Conservation (phyloP, 2,888 invertebrate species). For the Cerastoderma edule region DNA sequence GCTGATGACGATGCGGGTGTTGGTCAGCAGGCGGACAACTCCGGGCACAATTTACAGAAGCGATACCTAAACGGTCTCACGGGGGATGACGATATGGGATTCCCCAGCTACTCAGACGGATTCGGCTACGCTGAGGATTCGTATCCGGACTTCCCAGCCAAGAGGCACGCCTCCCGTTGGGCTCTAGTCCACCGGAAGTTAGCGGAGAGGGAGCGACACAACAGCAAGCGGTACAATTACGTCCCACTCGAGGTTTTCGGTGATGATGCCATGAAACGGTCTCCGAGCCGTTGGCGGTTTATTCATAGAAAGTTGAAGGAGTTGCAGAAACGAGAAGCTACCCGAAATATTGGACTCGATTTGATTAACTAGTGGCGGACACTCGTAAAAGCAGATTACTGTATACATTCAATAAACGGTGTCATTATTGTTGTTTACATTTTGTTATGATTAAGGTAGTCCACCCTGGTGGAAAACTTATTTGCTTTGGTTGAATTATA, state of each 20-base stretch:
- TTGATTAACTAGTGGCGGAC: no score
- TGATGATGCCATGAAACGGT: conserved; percentile 15
- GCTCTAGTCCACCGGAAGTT: conserved; percentile 16
- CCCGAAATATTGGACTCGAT: neutral
- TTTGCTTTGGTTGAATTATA: no score
- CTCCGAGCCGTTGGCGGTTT: conserved; percentile 17
- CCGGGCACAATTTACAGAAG: conserved; percentile 7
- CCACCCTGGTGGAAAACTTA: no score
- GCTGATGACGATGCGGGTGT: no score
- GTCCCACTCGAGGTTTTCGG: neutral
- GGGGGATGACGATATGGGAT: conserved; percentile 16
- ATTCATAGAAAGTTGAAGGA: conserved; percentile 14
- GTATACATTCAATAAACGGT: no score
- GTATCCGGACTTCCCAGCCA: conserved; percentile 1
- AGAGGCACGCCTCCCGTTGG: conserved; percentile 20
- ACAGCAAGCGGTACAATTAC: conserved; percentile 17
- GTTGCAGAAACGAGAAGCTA: conserved; percentile 1
- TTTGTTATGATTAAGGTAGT: no score
- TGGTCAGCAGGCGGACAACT: neutral
- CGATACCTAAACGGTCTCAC: neutral
- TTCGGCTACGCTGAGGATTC: conserved; percentile 9
- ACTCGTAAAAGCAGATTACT: no score
- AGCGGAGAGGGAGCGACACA: conserved; percentile 11
- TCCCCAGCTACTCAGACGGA: conserved; percentile 1
- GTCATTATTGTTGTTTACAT: no score